Percentiles rank a stretch among this genome's conserved stretches.
These are phyloP conservation scores for Torymus aiolomorphi DNA, from an alignment of 2,888 invertebrate species.

Conservation along the genomic window DNA sequence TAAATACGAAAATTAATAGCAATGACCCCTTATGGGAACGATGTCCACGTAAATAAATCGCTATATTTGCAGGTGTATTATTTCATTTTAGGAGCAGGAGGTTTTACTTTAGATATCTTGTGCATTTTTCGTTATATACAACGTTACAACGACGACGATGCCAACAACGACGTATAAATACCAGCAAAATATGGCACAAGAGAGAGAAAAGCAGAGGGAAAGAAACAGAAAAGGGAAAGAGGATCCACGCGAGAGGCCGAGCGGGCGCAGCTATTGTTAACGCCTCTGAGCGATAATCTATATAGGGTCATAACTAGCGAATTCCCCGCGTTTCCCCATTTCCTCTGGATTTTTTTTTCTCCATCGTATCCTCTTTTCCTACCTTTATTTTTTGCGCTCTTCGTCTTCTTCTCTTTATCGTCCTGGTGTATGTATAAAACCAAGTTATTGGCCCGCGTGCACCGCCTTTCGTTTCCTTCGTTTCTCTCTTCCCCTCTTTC, in stretches of 20 bases:
- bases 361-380: conserved; percentile 36
- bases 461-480: conserved; percentile 45
- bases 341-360: conserved; percentile 42
- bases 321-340: conserved; percentile 60
- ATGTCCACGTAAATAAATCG: conserved; percentile 11
- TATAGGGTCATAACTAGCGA: conserved; percentile 61
- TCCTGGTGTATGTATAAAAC: conserved; percentile 30
- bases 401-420: conserved; percentile 27
- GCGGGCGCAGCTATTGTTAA: conserved; percentile 58
- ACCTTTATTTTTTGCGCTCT: conserved; percentile 27
- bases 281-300: conserved; percentile 61
- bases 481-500: background rate
- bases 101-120: conserved; percentile 27
- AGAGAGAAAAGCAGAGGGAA: conserved; percentile 12
- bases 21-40: background rate
- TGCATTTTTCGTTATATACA: conserved; percentile 7
- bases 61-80: conserved; percentile 4
- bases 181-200: conserved; percentile 20
- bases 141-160: too few species aligned
- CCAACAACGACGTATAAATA: background rate
- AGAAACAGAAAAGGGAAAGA: conserved; percentile 9
- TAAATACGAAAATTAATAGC: conserved; percentile 45
- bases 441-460: conserved; percentile 60
- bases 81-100: conserved; percentile 32
- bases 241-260: conserved; percentile 14